Percentiles rank a stretch among this genome's conserved stretches.
Conservation (phyloP, 2,797 vertebrate genomes). For the Capromys pilorides region DNA sequence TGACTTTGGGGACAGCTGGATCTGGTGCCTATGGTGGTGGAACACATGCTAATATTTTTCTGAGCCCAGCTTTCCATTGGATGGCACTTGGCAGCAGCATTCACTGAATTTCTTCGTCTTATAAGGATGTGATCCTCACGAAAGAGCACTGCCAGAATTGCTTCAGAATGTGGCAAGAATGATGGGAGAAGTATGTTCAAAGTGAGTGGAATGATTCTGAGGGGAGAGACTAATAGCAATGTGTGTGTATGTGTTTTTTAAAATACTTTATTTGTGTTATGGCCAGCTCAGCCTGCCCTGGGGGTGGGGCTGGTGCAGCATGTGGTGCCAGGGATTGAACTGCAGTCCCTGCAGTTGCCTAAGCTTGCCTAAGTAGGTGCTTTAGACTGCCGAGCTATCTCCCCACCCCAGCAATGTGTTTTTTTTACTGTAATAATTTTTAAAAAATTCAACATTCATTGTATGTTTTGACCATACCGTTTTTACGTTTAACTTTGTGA, state of each 20-base stretch:
- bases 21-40: background rate
- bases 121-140: background rate
- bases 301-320: too few species aligned
- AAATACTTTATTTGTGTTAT: too few species aligned
- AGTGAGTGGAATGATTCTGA: background rate
- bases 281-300: too few species aligned
- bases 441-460: background rate
- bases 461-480: background rate
- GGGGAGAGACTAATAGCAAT: background rate
- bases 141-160: background rate
- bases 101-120: background rate
- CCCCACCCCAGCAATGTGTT: too few species aligned
- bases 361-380: too few species aligned
- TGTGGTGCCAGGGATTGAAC: too few species aligned
- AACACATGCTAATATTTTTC: background rate
- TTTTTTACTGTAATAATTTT: background rate
- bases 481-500: background rate
- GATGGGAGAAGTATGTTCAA: background rate
- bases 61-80: background rate
- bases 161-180: background rate
- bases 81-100: background rate
- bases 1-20: background rate
- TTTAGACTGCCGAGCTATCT: too few species aligned
- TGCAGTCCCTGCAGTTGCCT: too few species aligned
- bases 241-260: background rate